A percentile compares a stretch with the other conserved stretches of the same genome.
phyloP scores from a whole-genome alignment of 2,797 vertebrate species.

The Schizothorax lantsangensis region DNA sequence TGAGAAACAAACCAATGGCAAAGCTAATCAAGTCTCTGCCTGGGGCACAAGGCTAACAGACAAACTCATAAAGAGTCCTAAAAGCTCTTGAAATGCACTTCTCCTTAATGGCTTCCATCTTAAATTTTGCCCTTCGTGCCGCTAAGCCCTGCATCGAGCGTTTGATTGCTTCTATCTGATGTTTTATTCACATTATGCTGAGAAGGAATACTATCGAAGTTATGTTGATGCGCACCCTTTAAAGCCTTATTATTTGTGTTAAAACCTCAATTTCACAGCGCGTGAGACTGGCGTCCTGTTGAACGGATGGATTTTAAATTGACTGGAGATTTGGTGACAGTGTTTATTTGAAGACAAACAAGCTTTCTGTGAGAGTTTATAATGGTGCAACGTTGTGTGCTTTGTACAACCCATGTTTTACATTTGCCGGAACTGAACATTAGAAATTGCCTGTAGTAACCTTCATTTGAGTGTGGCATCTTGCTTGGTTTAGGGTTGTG shows the following conservation, averaged over 20 bases:
- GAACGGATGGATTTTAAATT: slow-evolving; percentile 25
- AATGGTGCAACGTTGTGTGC: neutral
- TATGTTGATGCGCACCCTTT: slow-evolving; percentile 18
- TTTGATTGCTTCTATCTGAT: slow-evolving; percentile 30
- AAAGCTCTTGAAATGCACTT: slow-evolving; percentile 39
- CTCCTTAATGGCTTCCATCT: slow-evolving; percentile 48
- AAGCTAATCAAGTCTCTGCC: slow-evolving; percentile 47
- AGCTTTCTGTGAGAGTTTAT: slow-evolving; percentile 4
- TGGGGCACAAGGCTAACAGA: slow-evolving; percentile 43
- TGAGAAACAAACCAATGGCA: slow-evolving; percentile 36
- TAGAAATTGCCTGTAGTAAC: neutral
- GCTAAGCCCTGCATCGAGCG: neutral
- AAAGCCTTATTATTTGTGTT: slow-evolving; percentile 11
- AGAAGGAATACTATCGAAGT: slow-evolving; percentile 4
- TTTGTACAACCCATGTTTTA: neutral
- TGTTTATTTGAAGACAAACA: slow-evolving; percentile 23
- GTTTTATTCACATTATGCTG: slow-evolving; percentile 26
- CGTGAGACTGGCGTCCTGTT: neutral
- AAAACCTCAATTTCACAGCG: slow-evolving; percentile 34
- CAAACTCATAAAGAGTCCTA: slow-evolving; percentile 42
- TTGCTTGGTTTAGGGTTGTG: neutral
- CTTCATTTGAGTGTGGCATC: neutral
- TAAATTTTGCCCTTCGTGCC: slow-evolving; percentile 32
- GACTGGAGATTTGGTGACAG: slow-evolving; percentile 7
- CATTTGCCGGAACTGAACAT: neutral